Evolutionary conservation across 2,888 invertebrate genomes (phyloP), one percentile per base, ranked within the genome.

Genomic region (Linyphia triangularis): DNA sequence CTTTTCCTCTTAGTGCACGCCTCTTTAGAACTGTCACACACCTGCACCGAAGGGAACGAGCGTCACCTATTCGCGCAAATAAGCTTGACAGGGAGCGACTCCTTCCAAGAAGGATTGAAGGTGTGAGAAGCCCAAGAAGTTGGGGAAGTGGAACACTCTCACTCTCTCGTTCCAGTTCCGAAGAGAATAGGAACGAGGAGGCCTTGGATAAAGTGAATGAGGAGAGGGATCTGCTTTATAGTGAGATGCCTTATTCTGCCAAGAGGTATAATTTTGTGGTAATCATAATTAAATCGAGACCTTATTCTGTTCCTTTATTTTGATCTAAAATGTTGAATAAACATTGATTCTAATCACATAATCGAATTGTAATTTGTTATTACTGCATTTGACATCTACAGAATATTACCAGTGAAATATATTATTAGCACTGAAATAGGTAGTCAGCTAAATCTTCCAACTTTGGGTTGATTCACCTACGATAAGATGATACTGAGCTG

Each of bases 111-210:
- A 81, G 86, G 69, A 72, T 81, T 4, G 59, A 67, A 10, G 57
- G 43, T 13, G 28, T 57, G 13, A 67, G 65, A 22, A 40, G 65
- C 37, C 67, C 19, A 33, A 61, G 13, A 88, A n/a, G 86, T 19
- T 61, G 81, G 24, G 75, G 40, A 1, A 86, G 86, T 69, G 81
- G 57, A 57, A 88, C 81, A n/a, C 57, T 88, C 26, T 81, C 86
- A 10, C 30, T 88, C 7, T 81, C 81, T 7, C 33, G 73, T 37
- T 72, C 70, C 57, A 82, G 86, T 61, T 79, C 81, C 30, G 59
- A 51, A 2, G n/a, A n/a, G n/a, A 72, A 81, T 67, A 73, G 67
- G 16, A 67, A 26, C 43, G 81, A 81, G 16, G 81, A 81, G 33
- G 57, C 30, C 9, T 24, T 63, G 16, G 65, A 30, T 40, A 81